Evolutionary conservation across 2,888 invertebrate genomes (phyloP).

Genomic region (Macrosoma leucophasiata): DNA sequence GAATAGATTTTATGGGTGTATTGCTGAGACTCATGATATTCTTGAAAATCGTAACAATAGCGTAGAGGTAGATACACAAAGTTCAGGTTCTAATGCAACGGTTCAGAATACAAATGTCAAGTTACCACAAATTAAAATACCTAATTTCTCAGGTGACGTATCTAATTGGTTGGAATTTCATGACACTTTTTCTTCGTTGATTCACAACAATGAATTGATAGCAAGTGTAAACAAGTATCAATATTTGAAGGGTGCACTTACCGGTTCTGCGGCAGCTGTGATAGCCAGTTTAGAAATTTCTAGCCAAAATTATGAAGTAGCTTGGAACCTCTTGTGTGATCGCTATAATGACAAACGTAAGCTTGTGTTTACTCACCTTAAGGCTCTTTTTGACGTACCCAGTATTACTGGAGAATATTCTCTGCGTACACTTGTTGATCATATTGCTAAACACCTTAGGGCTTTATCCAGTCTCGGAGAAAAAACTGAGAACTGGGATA

Average conservation of each 20-base stretch:
- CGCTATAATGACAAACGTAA: constrained; percentile 10
- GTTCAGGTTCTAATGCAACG: constrained; percentile 1
- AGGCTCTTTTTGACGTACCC: constrained; percentile 1
- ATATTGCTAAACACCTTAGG: constrained; percentile 10
- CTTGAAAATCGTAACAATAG: constrained; percentile 3
- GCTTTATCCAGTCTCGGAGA: constrained; percentile 7
- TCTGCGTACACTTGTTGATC: constrained; percentile 5
- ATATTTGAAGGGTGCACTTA: constrained; percentile 8
- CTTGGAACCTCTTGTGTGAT: constrained; percentile 9
- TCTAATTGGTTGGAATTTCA: constrained; percentile 9
- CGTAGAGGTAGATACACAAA: constrained; percentile 3
- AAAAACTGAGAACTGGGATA: constrained; percentile 8
- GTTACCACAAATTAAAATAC: constrained; percentile 3
- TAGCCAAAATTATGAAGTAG: constrained; percentile 8
- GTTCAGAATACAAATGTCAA: background rate
- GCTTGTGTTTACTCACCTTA: constrained; percentile 4
- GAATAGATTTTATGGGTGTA: constrained; percentile 7
- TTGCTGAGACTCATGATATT: constrained; percentile 5
- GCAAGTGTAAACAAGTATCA: constrained; percentile 7
- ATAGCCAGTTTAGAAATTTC: constrained; percentile 7
- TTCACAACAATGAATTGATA: constrained; percentile 10
- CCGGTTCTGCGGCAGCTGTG: constrained; percentile 5
- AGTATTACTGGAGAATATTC: background rate
- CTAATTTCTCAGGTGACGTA: constrained; percentile 4
- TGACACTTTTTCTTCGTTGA: constrained; percentile 9